These are phyloP conservation scores for Hypsibius dujardini DNA, from an alignment of 1,140 invertebrate species.

Conservation along the genomic window DNA sequence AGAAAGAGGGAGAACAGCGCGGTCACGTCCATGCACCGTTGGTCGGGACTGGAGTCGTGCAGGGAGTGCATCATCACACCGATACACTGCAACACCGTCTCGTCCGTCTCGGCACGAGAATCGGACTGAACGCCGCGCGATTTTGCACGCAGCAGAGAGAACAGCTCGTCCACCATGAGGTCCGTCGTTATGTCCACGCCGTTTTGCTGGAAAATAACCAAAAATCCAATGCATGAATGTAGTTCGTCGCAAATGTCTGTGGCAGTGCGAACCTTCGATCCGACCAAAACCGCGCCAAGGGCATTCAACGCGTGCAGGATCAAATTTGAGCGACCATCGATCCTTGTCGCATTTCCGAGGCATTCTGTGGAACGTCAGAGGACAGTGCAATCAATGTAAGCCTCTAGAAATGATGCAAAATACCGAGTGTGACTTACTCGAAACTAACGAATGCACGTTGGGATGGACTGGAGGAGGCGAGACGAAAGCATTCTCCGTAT, in stretches of 20 bases:
- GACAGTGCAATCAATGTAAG: too few species aligned
- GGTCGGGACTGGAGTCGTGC: constrained; percentile 29
- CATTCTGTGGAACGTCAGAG: too few species aligned
- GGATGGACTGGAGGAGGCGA: too few species aligned
- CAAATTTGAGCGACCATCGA: not conserved
- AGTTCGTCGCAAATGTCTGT: not conserved
- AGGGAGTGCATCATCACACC: constrained; percentile 30
- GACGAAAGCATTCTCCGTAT: too few species aligned
- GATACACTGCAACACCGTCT: constrained; percentile 28
- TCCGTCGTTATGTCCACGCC: not conserved
- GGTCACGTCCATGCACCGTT: constrained; percentile 20
- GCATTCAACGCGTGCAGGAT: not conserved
- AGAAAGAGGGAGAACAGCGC: not conserved
- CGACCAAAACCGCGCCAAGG: not conserved
- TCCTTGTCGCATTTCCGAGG: too few species aligned
- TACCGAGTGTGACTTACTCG: too few species aligned
- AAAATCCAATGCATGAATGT: not conserved
- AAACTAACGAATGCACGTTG: too few species aligned
- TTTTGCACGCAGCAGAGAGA: not conserved
- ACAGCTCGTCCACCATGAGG: not conserved
- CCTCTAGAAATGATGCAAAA: too few species aligned
- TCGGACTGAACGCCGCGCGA: not conserved
- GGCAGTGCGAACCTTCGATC: not conserved
- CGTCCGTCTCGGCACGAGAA: constrained; percentile 1
- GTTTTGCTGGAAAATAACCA: constrained; percentile 4